Percentiles rank a stretch among this genome's conserved stretches.
Conservation (phyloP, 1,140 invertebrate genomes). For the Trinorchestia longiramus region DNA sequence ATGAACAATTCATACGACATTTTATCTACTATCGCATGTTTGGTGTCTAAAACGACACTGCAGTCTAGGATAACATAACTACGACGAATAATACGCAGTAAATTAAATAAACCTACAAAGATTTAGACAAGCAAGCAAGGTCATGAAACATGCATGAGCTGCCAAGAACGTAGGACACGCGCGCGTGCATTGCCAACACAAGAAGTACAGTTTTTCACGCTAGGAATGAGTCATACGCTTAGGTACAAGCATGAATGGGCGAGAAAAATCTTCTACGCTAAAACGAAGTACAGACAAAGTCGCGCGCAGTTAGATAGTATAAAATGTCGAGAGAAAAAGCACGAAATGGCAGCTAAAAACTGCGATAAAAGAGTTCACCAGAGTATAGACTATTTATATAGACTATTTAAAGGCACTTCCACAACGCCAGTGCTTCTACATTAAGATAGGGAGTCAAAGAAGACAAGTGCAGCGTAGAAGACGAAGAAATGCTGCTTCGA, state of each 20-base stretch:
- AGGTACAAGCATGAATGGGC: not conserved
- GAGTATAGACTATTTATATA: no score
- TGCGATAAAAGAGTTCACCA: no score
- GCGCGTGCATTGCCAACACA: not conserved
- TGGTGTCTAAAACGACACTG: not conserved
- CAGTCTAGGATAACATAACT: not conserved
- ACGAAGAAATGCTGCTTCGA: no score
- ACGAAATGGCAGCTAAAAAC: no score
- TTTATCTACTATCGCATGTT: not conserved
- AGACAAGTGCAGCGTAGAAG: no score
- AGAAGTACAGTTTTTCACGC: not conserved
- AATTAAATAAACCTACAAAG: not conserved
- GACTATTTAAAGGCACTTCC: no score
- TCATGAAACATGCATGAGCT: not conserved
- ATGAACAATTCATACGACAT: no score
- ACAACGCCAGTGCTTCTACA: no score
- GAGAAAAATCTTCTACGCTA: not conserved
- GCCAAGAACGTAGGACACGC: not conserved
- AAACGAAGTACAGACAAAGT: not conserved
- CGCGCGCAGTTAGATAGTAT: not conserved
- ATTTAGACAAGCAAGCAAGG: not conserved
- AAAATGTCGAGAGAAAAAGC: not conserved
- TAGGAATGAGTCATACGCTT: not conserved
- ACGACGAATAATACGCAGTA: not conserved
- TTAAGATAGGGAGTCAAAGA: not conserved